Evolutionary conservation across 2,113 vertebrate genomes (phyloP).

Genomic region (Halichoeres trimaculatus): DNA sequence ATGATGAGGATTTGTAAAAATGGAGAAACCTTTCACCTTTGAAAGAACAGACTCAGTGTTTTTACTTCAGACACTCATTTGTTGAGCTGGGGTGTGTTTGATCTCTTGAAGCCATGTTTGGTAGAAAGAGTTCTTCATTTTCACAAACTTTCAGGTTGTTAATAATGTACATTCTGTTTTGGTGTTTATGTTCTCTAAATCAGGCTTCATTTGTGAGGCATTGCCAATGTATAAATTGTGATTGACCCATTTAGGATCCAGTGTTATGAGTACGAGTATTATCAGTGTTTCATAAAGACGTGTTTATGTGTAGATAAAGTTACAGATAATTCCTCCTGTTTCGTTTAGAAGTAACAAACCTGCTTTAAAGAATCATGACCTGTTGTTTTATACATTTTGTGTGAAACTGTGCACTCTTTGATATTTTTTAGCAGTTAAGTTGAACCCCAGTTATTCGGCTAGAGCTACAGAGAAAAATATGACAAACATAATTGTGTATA

Average conservation of each 20-base stretch:
- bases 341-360: conserved; percentile 46
- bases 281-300: conserved; percentile 70
- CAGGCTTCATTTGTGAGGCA: conserved; percentile 41
- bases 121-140: conserved; percentile 31
- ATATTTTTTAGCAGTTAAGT: conserved; percentile 79
- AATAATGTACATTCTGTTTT: conserved; percentile 38
- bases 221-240: conserved; percentile 43
- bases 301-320: conserved; percentile 55
- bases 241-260: conserved; percentile 73
- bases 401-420: conserved; percentile 71
- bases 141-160: conserved; percentile 49
- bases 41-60: not conserved
- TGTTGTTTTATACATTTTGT: conserved; percentile 62
- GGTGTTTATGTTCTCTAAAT: conserved; percentile 36
- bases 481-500: conserved; percentile 82
- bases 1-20: conserved; percentile 42
- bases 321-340: conserved; percentile 28
- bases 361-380: conserved; percentile 25
- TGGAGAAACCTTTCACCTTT: conserved; percentile 14
- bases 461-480: conserved; percentile 77
- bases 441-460: conserved; percentile 80
- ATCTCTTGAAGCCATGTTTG: conserved; percentile 23
- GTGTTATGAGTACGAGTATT: conserved; percentile 54
- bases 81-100: conserved; percentile 14
- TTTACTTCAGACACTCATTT: not conserved